Evolutionary conservation across 2,797 vertebrate species (phyloP).

Genomic region (Sebastes diaconus): DNA sequence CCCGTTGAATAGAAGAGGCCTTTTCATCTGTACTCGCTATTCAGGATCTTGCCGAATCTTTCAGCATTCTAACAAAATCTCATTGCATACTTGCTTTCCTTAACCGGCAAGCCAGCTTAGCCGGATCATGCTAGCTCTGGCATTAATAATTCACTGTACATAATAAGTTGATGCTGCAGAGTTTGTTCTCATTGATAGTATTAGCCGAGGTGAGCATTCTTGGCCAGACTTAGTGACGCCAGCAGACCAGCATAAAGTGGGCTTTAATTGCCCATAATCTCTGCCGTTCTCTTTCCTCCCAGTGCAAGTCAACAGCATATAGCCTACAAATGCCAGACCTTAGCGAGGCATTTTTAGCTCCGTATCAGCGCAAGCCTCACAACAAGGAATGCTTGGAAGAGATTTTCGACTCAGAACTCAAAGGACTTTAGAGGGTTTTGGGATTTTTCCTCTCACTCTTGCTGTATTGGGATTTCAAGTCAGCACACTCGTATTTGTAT

Average conservation of each 20-base stretch:
- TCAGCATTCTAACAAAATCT: conserved; percentile 27
- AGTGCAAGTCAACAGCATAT: conserved; percentile 66
- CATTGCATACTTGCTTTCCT: conserved; percentile 45
- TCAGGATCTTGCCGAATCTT: background rate
- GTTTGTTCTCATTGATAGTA: conserved; percentile 79
- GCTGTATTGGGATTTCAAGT: conserved; percentile 26
- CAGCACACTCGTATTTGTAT: background rate
- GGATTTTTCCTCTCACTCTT: conserved; percentile 4
- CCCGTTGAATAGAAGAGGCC: background rate
- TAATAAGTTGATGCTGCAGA: conserved; percentile 78
- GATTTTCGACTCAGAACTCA: conserved; percentile 44
- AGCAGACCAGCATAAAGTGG: conserved; percentile 72
- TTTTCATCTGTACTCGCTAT: background rate
- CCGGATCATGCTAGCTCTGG: conserved; percentile 59
- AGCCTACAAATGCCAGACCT: conserved; percentile 62
- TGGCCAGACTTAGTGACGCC: conserved; percentile 81
- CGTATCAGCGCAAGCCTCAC: conserved; percentile 35
- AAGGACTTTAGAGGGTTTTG: conserved; percentile 29
- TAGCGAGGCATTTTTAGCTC: conserved; percentile 50
- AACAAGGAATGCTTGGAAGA: conserved; percentile 38
- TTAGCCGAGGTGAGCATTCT: conserved; percentile 78
- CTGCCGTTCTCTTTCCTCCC: conserved; percentile 65
- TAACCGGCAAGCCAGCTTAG: conserved; percentile 44
- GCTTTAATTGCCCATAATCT: conserved; percentile 79
- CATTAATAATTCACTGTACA: conserved; percentile 81